Evolutionary conservation across 2,888 invertebrate genomes (phyloP), one percentile per base, ranked within the genome.

Genomic region (Euzophera pinguis): DNA sequence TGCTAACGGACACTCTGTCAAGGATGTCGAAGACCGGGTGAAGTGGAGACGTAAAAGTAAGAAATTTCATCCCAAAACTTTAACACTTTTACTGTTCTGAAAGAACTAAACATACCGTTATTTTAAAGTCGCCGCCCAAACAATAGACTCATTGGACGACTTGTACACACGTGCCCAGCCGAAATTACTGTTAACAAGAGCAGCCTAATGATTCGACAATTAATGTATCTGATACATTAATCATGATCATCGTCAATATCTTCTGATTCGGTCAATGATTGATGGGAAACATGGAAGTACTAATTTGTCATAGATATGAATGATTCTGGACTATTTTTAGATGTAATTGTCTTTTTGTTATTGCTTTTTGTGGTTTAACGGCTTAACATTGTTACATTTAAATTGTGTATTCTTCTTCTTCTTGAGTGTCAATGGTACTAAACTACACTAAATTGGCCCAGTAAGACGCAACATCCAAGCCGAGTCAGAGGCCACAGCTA

Each of bases 141-240:
- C 51, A 51, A 51, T 51, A 51, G 51, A 35, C 22, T 17, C 37
- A 35, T 13, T 22, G 13, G 43, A 52, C 50, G 32, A 53, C 53
- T 54, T 58, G 53, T 61, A 53, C 56, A 53, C 60, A 61, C 60
- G 54, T 53, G 56, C 50, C 41, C 12, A 39, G 8, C 50, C 43
- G 53, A 51, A 61, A 58, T 63, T 57, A 59, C 39, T 55, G 53
- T 41, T 53, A 58, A 50, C 34, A 58, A 57, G 57, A 52, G 55
- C 52, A 54, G 48, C 48, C 53, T 61, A 64, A 64, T 65, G 65
- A 62, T 60, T 53, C 53, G 50, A 60, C 67, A 73, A 76, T 77
- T 77, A 79, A 69, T 62, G 62, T 65, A 57, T 59, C 60, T 61
- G 65, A 73, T 68, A 65, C 71, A 80, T 80, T 73, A 76, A 81